Evolutionary conservation across 2,888 invertebrate genomes (phyloP), one percentile per base, ranked within the genome.

Genomic region (Linyphia triangularis): DNA sequence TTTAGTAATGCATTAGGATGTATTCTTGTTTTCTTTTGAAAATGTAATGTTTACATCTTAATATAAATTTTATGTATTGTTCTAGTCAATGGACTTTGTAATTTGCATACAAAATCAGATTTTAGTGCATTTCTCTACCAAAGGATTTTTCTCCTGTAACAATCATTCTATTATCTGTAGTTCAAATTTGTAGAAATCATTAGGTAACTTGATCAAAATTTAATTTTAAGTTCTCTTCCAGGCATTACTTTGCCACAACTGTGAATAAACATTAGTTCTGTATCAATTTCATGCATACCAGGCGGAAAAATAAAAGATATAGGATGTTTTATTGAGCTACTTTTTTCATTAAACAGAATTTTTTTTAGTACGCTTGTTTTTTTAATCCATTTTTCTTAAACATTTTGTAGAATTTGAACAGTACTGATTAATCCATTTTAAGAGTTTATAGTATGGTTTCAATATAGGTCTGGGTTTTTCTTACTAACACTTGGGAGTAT

Each of bases 21-120:
- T 59, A 51, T n/a, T 51, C n/a, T 51, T 16, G 57, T 70, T 67
- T 67, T 16, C 59, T 59, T 33, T 59, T 43, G 24, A 67, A 51
- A 79, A 51, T 59, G 69, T n/a, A 63, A 73, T 59, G 51, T 73
- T 19, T 73, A 40, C 28, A 33, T 73, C 73, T 73, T 33, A 28
- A 57, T 73, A 57, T 73, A 59, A 43, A 19, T 69, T 70, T 81
- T 51, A 67, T 51, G 26, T 70, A 59, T 37, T 81, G 70, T 81
- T 81, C 81, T 81, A 81, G 81, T 81, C 81, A 81, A 59, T 59
- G 59, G 59, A 69, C 33, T 59, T 59, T 70, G 70, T 81, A 81
- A 73, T 59, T 59, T 73, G 57, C 73, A 51, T 73, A 59, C 33
- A 59, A 73, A 51, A 33, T 73, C 57, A 73, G 57, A 30, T 73